phyloP scores from a whole-genome alignment of 2,113 vertebrate species.

The Actenoides lindsayi region DNA sequence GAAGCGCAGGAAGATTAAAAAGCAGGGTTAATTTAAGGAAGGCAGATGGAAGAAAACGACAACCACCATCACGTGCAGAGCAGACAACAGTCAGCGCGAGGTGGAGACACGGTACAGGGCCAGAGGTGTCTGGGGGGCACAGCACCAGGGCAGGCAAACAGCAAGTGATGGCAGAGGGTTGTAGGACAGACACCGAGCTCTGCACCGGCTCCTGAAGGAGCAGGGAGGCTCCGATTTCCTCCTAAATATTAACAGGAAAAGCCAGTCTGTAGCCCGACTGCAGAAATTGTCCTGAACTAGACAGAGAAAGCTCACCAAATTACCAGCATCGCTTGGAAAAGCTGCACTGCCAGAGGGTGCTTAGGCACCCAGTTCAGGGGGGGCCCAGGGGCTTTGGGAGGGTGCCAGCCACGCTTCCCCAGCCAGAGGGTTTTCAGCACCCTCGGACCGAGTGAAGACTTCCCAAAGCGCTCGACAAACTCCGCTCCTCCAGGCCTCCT shows the following conservation, averaged over 20 bases:
- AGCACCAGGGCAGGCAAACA: background rate
- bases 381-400: background rate
- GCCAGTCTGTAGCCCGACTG: background rate
- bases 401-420: no score
- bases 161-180: background rate
- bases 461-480: background rate
- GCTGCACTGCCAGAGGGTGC: background rate
- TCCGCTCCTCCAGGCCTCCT: background rate
- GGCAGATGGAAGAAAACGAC: background rate
- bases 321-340: background rate
- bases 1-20: background rate
- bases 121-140: background rate
- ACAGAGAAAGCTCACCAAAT: background rate
- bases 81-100: background rate
- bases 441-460: background rate
- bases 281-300: background rate
- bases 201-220: background rate
- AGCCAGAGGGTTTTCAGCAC: background rate
- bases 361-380: background rate
- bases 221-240: background rate
- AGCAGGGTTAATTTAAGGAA: background rate
- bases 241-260: background rate
- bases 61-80: background rate
- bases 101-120: accelerated
- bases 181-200: no score